phyloP scores from a whole-genome alignment of 2,113 vertebrate species.

The Gymnorhina tibicen region DNA sequence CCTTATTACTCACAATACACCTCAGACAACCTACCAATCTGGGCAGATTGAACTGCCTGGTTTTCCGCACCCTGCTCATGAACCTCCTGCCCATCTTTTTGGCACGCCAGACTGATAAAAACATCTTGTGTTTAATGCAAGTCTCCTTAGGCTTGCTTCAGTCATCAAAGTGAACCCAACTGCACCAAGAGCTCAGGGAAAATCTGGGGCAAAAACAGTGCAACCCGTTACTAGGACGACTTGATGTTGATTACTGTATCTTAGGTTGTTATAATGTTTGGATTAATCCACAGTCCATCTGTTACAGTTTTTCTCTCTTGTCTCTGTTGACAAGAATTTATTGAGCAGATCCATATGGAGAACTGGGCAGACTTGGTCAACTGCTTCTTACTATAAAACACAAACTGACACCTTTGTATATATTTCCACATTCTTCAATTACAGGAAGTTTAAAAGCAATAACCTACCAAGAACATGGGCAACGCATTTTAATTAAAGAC shows the following conservation, averaged over 20 bases:
- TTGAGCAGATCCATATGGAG: not conserved
- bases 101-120: constrained; percentile 80
- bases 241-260: constrained; percentile 13
- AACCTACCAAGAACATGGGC: not conserved
- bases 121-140: constrained; percentile 63
- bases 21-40: constrained; percentile 77
- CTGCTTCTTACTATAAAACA: not conserved
- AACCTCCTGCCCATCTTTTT: constrained; percentile 82
- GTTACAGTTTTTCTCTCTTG: constrained; percentile 1
- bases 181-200: not conserved
- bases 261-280: not conserved
- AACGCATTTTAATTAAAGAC: not conserved
- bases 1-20: not conserved
- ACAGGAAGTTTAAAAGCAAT: not conserved
- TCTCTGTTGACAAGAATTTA: not conserved
- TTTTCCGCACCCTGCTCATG: constrained; percentile 78
- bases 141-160: constrained; percentile 7
- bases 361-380: not conserved
- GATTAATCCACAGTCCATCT: constrained; percentile 59
- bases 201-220: not conserved
- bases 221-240: not conserved
- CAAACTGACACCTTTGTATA: not conserved
- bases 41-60: constrained; percentile 70
- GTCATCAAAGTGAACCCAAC: not conserved
- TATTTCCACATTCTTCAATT: not conserved